phyloP scores from a whole-genome alignment of 1,140 invertebrate genomes.

The Laodelphax striatellus region DNA sequence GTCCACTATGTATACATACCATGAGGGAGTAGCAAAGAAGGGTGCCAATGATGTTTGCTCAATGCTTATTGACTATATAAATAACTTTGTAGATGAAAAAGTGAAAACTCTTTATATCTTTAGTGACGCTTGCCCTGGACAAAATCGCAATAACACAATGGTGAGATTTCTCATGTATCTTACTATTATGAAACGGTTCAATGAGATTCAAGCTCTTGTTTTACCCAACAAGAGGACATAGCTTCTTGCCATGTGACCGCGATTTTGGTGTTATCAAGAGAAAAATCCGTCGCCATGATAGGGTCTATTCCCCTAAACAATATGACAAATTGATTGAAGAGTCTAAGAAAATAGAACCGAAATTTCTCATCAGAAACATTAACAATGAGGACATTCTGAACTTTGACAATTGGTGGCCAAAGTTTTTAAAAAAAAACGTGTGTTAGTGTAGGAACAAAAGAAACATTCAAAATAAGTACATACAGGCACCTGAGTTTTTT shows the following conservation, averaged over 20 bases:
- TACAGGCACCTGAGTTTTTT: neutral
- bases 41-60: slow-evolving; percentile 24
- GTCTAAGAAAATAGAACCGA: neutral
- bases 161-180: slow-evolving; percentile 9
- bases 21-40: slow-evolving; percentile 19
- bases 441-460: neutral
- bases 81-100: slow-evolving; percentile 14
- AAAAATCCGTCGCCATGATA: slow-evolving; percentile 8
- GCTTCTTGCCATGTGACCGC: slow-evolving; percentile 17
- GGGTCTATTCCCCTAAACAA: slow-evolving; percentile 10
- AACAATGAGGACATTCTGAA: neutral
- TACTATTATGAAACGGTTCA: neutral
- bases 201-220: neutral
- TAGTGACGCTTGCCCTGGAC: slow-evolving; percentile 21
- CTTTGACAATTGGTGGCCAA: neutral
- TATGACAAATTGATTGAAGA: neutral
- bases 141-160: slow-evolving; percentile 24
- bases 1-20: slow-evolving; percentile 17
- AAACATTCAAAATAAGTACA: neutral
- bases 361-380: neutral
- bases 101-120: slow-evolving; percentile 24
- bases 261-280: slow-evolving; percentile 17
- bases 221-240: slow-evolving; percentile 16
- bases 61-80: slow-evolving; percentile 21
- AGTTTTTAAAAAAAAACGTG: neutral